Base-by-base conservation (phyloP, 2,797 vertebrate species). In the Neomorphus geoffroyi region DNA sequence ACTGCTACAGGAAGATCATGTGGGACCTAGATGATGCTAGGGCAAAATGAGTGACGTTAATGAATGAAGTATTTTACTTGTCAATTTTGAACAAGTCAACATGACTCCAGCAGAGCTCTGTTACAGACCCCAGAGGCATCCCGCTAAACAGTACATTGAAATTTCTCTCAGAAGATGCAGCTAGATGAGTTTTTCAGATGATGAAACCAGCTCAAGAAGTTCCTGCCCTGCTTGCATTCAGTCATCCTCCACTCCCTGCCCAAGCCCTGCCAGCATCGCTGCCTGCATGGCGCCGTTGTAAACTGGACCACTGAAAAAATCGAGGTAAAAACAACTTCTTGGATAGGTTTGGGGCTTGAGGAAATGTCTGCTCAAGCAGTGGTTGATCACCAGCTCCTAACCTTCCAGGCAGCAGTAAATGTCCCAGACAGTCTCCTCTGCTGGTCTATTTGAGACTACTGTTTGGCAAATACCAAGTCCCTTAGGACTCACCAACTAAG, bases 201-300 rank as follows among this genome's bases (percentile, higher is more conserved):
- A 35, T 26, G 32, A 88, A 73, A 72, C 18, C 66, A 79, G 65
- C 62, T 86, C 30, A 86, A 14, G 45, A 88, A 73, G 86, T 53
- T 86, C 56, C 43, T 88, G 46, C 39, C n/a, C 43, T 84, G 33
- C 43, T 66, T 5, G 0, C 2, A 10, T 39, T 11, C 3, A 86
- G 69, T 45, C 16, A 4, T 78, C 51, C 70, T 70, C 28, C 46
- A 79, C 1, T 11, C 37, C 58, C 27, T 56, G 48, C 19, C 50
- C 39, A 81, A 79, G 69, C 11, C 39, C 32, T 65, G 54, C 26
- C 77, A 92, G n/a, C 62, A 48, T 0, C 1, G 3, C 65, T 48
- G 60, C 41, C 73, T 60, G 41, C 1, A 0, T 0, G 0, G 53
- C 6, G 3, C 37, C 4, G 1, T 0, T 61, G 54, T 58, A 43